Percentiles rank a stretch among this genome's conserved stretches.
These are phyloP conservation scores for Ditula angustiorana DNA, from an alignment of 2,888 invertebrate species.

Conservation along the genomic window DNA sequence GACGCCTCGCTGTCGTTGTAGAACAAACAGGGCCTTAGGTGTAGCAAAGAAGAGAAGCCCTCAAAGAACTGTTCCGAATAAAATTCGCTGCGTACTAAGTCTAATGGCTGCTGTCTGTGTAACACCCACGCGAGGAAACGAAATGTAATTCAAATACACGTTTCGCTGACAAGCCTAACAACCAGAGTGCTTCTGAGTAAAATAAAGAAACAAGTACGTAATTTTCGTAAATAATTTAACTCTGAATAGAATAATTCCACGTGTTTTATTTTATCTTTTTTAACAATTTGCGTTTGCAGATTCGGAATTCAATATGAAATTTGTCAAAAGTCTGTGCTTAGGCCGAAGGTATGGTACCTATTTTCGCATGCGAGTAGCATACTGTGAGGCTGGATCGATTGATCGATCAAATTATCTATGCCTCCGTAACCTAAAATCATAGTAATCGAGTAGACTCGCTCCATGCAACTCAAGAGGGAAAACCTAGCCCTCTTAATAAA, in stretches of 20 bases:
- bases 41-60: not conserved
- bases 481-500: too few relatives aligned
- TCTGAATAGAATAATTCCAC: not conserved
- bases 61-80: not conserved
- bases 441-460: too few relatives aligned
- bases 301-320: too few relatives aligned
- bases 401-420: too few relatives aligned
- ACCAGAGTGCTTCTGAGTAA: not conserved
- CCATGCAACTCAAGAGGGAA: too few relatives aligned
- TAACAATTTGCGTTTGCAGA: not conserved
- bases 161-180: not conserved
- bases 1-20: not conserved
- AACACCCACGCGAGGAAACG: not conserved
- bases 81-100: not conserved
- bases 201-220: not conserved
- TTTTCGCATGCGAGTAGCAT: too few relatives aligned
- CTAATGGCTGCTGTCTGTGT: not conserved
- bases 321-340: too few relatives aligned
- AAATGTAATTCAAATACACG: not conserved
- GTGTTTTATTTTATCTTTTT: not conserved
- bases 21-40: not conserved
- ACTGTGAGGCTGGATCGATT: too few relatives aligned
- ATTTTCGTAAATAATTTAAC: not conserved
- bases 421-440: too few relatives aligned
- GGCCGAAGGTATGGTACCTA: too few relatives aligned